Base-by-base conservation (phyloP, 1,140 invertebrate species). In the Temnothorax curvispinosus region DNA sequence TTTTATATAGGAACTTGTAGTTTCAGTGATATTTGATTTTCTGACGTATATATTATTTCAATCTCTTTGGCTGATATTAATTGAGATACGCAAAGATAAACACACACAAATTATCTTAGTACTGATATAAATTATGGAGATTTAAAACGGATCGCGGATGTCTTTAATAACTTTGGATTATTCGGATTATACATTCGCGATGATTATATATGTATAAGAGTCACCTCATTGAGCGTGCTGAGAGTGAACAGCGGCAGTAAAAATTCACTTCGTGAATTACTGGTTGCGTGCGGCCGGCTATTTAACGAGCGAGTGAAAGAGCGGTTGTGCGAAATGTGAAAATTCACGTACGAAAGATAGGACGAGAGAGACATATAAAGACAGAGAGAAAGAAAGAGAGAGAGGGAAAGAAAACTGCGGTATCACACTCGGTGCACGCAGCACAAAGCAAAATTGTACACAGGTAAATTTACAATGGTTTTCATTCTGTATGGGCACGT, bases 361-460 rank as follows among this genome's bases (percentile, higher is more conserved):
- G n/a, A 8, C 4, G 15, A 71, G 38, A 18, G 18, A 1, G 13
- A n/a, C 3, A 7, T 0, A 41, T 18, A 77, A 41, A 72, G 13
- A 4, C 18, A 47, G 11, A 44, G 38, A 72, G 9, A 72, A 9
- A n/a, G 50, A 35, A 7, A 62, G 13, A 75, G 11, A 38, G 35
- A 35, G n/a, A 62, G 27, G 44, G 8, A 62, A 15, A 15, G 15
- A 85, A 41, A 27, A 77, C 9, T 18, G 35, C 5, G 15, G n/a
- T 18, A 41, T 50, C 21, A 13, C 71, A 35, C 1, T 27, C 27
- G 18, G 13, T 27, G 41, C 27, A 13, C 13, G 13, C 13, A 85
- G 15, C 9, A 78, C n/a, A 77, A 77, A 85, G 60, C 44, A 47
- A 84, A 32, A 78, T 77, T 85, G 62, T 44, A 78, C 32, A 60